Percentiles rank a stretch among this genome's conserved stretches.
These are phyloP conservation scores for Empis stercorea DNA, from an alignment of 2,888 invertebrate genomes.

Conservation along the genomic window DNA sequence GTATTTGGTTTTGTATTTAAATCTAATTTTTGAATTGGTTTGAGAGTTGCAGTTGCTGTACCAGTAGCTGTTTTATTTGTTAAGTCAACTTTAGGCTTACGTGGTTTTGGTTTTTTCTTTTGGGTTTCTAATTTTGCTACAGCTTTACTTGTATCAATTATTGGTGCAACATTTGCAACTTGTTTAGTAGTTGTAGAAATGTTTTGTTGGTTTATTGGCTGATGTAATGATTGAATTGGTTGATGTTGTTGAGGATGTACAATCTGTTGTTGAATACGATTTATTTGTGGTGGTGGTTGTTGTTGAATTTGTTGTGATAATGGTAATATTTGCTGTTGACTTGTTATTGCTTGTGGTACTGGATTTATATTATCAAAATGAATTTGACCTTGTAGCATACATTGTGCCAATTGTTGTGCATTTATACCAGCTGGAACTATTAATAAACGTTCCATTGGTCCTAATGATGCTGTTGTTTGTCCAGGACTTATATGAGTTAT, in stretches of 20 bases:
- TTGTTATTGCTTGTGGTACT: constrained; percentile 18
- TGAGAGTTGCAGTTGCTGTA: constrained; percentile 18
- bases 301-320: constrained; percentile 5
- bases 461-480: constrained; percentile 33
- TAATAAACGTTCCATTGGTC: constrained; percentile 32
- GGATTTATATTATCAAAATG: constrained; percentile 35
- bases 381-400: constrained; percentile 33
- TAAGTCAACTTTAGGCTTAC: constrained; percentile 19
- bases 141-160: constrained; percentile 35
- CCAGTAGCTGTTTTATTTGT: constrained; percentile 24
- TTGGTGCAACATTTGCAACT: constrained; percentile 34
- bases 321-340: constrained; percentile 11
- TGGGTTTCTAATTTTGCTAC: neutral
- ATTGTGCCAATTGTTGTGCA: constrained; percentile 35
- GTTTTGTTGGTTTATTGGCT: neutral
- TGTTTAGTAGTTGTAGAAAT: constrained; percentile 22
- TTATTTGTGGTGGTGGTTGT: neutral
- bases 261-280: constrained; percentile 28
- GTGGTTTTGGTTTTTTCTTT: constrained; percentile 19
- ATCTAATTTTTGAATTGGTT: constrained; percentile 34
- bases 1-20: constrained; percentile 30
- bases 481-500: constrained; percentile 35
- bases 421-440: constrained; percentile 37
- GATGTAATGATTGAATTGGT: constrained; percentile 19
- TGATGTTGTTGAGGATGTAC: constrained; percentile 25